phyloP scores from a whole-genome alignment of 2,113 vertebrate species.

The Chlamydotis undulata region DNA sequence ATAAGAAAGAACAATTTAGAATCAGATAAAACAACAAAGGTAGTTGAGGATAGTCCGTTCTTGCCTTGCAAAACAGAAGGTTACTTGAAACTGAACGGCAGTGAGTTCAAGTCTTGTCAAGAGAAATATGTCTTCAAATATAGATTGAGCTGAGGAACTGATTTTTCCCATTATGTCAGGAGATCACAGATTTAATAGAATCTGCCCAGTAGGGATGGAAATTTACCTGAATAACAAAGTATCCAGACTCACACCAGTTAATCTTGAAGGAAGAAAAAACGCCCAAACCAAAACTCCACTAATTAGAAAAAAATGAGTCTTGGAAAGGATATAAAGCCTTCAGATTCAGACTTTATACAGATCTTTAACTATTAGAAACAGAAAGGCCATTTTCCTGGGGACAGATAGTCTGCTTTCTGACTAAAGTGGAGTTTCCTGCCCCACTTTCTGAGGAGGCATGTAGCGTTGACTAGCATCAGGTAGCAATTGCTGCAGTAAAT shows the following conservation, averaged over 20 bases:
- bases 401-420: not conserved
- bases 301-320: not conserved
- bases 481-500: not conserved
- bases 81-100: not conserved
- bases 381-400: not conserved
- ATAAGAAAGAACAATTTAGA: not conserved
- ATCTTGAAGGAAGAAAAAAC: not conserved
- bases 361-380: not conserved
- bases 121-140: not conserved
- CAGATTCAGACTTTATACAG: not conserved
- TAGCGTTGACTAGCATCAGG: not conserved
- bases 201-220: not conserved
- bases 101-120: not conserved
- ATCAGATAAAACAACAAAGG: not conserved
- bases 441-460: not conserved
- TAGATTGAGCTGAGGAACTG: not conserved
- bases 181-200: not conserved
- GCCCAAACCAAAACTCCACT: not conserved
- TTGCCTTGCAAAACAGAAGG: not conserved
- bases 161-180: not conserved
- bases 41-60: not conserved
- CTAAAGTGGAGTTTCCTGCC: not conserved
- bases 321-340: not conserved
- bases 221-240: not conserved
- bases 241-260: not conserved